These are phyloP conservation scores for Euschistus heros DNA, from an alignment of 1,140 invertebrate genomes.

Conservation along the genomic window DNA sequence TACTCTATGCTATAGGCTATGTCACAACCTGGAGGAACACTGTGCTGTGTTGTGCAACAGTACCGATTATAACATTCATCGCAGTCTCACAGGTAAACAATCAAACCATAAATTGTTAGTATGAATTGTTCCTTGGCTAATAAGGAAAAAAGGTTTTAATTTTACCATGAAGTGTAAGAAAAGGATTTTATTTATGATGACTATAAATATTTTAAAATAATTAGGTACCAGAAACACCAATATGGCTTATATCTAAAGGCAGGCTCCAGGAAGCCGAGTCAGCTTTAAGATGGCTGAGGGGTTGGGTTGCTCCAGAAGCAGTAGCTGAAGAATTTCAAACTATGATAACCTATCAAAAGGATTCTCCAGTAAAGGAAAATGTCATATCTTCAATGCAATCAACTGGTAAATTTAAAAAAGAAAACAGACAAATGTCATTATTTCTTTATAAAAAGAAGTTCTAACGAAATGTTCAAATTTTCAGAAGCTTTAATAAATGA, in stretches of 20 bases:
- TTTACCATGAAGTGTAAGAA: no score
- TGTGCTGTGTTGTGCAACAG: conserved; percentile 18
- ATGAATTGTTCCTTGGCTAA: neutral
- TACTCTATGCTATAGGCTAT: conserved; percentile 24
- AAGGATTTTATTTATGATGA: no score
- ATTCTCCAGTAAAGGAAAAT: neutral
- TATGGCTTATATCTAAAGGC: conserved; percentile 46
- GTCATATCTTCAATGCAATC: neutral
- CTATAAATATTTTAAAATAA: conserved; percentile 34
- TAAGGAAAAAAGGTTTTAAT: no score
- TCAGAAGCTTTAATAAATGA: neutral
- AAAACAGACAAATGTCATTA: no score
- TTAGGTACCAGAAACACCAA: conserved; percentile 52
- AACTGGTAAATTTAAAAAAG: neutral
- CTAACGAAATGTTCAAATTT: neutral
- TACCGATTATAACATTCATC: conserved; percentile 24
- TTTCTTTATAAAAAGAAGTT: neutral
- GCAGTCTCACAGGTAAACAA: conserved; percentile 21
- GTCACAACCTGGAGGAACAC: conserved; percentile 24
- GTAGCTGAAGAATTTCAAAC: conserved; percentile 40
- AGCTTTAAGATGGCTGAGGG: conserved; percentile 40
- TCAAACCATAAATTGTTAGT: neutral
- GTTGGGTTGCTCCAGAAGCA: conserved; percentile 38
- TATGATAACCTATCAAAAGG: conserved; percentile 31
- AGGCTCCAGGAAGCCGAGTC: conserved; percentile 39